These are phyloP conservation scores for Pholis gunnellus DNA, from an alignment of 2,113 vertebrate genomes.

Conservation along the genomic window DNA sequence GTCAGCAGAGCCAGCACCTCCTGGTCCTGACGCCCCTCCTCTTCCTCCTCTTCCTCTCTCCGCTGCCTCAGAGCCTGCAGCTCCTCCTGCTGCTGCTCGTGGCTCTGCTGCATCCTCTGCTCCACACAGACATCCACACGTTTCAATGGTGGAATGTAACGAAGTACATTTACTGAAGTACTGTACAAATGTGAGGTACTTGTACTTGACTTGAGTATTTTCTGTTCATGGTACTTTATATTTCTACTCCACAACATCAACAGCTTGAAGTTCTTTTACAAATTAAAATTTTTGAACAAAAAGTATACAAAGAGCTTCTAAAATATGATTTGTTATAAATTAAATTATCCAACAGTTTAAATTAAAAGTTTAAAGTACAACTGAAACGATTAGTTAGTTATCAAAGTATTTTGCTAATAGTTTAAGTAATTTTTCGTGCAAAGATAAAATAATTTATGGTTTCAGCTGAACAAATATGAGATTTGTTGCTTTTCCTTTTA, in stretches of 20 bases:
- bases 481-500: too few species aligned
- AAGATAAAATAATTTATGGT: background rate
- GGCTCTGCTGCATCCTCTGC: conserved; percentile 87
- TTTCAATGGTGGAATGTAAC: background rate
- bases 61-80: conserved; percentile 82
- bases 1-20: conserved; percentile 84
- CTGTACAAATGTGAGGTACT: background rate
- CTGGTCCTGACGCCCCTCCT: conserved; percentile 84
- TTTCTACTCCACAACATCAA: background rate
- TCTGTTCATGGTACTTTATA: background rate
- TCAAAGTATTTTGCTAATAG: background rate
- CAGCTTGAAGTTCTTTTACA: background rate
- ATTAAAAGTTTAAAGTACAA: too few species aligned
- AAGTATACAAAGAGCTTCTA: background rate
- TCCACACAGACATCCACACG: background rate
- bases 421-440: background rate
- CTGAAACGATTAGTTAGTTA: background rate
- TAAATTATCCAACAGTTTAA: too few species aligned
- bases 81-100: conserved; percentile 84
- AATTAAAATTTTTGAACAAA: background rate
- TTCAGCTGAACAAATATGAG: too few species aligned
- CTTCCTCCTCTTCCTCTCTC: conserved; percentile 81
- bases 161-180: background rate
- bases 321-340: background rate
- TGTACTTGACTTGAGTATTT: background rate